A percentile compares a stretch with the other conserved stretches of the same genome.
phyloP scores from a whole-genome alignment of 2,888 invertebrate genomes.

The Gortyna flavago region DNA sequence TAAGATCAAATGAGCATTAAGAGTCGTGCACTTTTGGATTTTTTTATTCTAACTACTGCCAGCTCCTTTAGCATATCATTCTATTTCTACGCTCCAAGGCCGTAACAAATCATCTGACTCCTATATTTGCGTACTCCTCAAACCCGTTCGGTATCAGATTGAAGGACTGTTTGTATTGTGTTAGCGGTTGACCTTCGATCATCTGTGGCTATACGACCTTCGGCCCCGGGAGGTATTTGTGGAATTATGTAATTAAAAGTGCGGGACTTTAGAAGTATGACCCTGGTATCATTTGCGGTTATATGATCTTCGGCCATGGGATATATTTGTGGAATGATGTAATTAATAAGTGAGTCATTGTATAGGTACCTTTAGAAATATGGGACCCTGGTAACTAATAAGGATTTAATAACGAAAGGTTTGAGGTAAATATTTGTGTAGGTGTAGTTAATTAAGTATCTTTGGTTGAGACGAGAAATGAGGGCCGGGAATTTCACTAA shows the following conservation, averaged over 20 bases:
- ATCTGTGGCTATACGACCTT: background rate
- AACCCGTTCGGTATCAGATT: constrained; percentile 46
- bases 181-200: constrained; percentile 36
- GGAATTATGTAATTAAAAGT: background rate
- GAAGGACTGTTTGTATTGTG: constrained; percentile 43
- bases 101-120: constrained; percentile 19
- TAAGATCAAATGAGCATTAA: too few species aligned
- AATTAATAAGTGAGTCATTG: background rate
- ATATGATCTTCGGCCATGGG: background rate
- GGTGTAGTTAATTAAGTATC: background rate
- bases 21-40: too few species aligned
- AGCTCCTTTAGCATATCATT: constrained; percentile 5
- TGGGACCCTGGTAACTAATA: background rate
- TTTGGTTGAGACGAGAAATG: background rate
- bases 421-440: constrained; percentile 13
- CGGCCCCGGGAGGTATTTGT: background rate
- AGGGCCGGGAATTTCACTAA: background rate
- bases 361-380: constrained; percentile 26
- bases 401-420: background rate
- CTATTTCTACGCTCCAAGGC: constrained; percentile 22
- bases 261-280: background rate
- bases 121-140: constrained; percentile 48
- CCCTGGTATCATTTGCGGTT: background rate
- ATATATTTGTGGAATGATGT: constrained; percentile 14
- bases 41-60: background rate